phyloP scores from a whole-genome alignment of 2,888 invertebrate genomes.

The Eurytoma adleriae region DNA sequence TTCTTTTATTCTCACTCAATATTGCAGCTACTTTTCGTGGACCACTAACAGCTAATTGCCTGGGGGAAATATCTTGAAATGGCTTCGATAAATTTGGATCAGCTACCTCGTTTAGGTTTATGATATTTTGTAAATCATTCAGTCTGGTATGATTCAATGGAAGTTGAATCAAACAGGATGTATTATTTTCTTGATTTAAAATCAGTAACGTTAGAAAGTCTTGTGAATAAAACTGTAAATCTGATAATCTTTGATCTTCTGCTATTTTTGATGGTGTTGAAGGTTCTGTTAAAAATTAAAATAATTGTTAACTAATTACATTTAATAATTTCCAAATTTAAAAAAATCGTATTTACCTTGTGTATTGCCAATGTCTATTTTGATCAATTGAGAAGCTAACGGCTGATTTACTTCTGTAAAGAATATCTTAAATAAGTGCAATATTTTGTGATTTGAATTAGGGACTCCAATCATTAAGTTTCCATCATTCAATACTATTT shows the following conservation, averaged over 20 bases:
- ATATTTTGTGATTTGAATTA: conserved; percentile 65
- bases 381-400: conserved; percentile 62
- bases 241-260: conserved; percentile 77
- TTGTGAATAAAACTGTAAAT: conserved; percentile 86
- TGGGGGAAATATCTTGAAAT: conserved; percentile 72
- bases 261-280: conserved; percentile 62
- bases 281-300: conserved; percentile 52
- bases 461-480: conserved; percentile 68
- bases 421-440: conserved; percentile 68
- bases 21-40: conserved; percentile 90
- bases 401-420: conserved; percentile 42
- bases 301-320: conserved; percentile 1
- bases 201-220: conserved; percentile 84
- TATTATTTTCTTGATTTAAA: conserved; percentile 67
- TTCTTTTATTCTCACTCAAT: conserved; percentile 86
- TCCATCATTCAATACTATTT: conserved; percentile 66
- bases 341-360: conserved; percentile 62
- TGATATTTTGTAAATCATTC: conserved; percentile 59
- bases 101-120: conserved; percentile 67
- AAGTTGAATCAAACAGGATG: conserved; percentile 69
- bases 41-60: conserved; percentile 89
- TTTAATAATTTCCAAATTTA: background rate
- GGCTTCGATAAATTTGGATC: conserved; percentile 67
- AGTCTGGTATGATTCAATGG: conserved; percentile 63
- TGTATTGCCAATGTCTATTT: conserved; percentile 66